A percentile compares a stretch with the other conserved stretches of the same genome.
phyloP scores from a whole-genome alignment of 2,113 vertebrate species.

The Pelusios castaneus region DNA sequence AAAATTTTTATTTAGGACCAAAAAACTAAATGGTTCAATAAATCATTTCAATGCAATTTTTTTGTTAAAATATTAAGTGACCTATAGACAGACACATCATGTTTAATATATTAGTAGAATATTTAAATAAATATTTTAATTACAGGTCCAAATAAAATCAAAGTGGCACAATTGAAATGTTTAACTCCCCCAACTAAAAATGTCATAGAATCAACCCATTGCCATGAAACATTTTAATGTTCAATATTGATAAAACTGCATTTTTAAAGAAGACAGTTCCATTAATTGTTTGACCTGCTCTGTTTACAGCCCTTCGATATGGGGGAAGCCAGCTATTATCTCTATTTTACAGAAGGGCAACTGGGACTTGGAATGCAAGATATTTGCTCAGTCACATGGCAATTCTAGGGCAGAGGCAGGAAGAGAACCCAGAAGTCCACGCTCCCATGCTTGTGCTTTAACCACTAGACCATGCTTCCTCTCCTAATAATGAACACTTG shows the following conservation, averaged over 20 bases:
- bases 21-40: neutral
- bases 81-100: neutral
- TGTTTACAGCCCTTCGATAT: neutral
- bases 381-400: neutral
- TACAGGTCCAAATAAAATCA: neutral
- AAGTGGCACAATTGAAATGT: neutral
- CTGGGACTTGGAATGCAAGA: no score
- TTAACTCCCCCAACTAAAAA: neutral
- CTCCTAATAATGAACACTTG: neutral
- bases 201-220: neutral
- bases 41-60: neutral
- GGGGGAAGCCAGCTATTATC: neutral
- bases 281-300: neutral
- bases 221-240: neutral
- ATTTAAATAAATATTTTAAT: neutral
- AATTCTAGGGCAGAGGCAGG: no score
- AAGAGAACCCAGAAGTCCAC: neutral
- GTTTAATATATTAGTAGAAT: neutral
- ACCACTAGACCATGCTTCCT: neutral
- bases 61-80: neutral
- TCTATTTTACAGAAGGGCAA: neutral
- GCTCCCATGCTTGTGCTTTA: no score
- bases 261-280: fast-evolving
- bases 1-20: neutral
- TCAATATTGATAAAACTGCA: fast-evolving